phyloP scores from a whole-genome alignment of 2,113 vertebrate genomes.

The Serinus canaria region DNA sequence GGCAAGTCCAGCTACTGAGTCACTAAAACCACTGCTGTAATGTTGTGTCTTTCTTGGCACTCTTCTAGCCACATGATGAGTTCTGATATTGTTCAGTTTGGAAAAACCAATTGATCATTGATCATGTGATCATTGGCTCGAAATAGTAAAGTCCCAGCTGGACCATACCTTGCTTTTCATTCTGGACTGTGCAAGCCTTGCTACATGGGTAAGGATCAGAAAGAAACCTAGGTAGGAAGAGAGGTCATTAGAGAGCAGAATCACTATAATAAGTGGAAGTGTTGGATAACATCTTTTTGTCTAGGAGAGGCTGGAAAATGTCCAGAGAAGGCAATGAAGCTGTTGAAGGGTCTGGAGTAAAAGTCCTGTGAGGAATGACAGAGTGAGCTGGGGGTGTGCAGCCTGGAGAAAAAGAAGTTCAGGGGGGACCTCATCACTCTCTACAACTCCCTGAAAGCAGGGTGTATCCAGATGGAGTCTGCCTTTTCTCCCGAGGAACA shows the following conservation, averaged over 20 bases:
- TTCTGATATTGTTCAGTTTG: neutral
- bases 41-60: neutral
- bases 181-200: neutral
- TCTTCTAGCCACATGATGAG: neutral
- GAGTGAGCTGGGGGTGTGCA: neutral
- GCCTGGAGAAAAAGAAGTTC: neutral
- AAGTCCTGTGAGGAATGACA: neutral
- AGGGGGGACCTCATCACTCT: neutral
- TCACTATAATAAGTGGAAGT: neutral
- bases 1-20: neutral
- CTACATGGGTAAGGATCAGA: neutral
- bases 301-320: neutral
- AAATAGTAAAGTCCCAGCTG: neutral
- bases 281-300: neutral
- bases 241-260: neutral
- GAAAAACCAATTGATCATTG: neutral
- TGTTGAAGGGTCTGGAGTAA: neutral
- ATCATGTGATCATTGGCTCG: neutral
- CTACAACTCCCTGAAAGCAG: neutral
- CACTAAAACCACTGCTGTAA: neutral
- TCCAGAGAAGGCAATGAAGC: neutral
- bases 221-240: neutral
- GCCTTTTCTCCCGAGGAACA: neutral
- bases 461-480: fast-evolving
- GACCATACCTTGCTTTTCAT: neutral